Evolutionary conservation across 2,797 vertebrate species (phyloP), one percentile per base, ranked within the genome.

Genomic region (Merluccius polli): DNA sequence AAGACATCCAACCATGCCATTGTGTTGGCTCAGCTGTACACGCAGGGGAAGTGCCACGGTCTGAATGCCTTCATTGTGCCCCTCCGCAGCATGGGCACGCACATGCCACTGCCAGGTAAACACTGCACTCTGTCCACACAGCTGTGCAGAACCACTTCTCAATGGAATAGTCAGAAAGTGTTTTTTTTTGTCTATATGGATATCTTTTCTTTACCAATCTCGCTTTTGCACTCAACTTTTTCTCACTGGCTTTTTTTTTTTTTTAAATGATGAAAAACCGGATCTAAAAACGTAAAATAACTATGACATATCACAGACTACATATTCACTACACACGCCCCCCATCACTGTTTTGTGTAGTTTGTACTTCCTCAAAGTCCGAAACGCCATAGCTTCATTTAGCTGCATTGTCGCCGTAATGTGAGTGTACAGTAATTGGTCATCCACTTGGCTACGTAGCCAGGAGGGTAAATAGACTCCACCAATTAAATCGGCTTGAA

Each of bases 1-100:
- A 99, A 99, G 89, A 98, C 98, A 0, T 96, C 98, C 0, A 99
- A 99, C 88, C 94, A 98, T 0, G 98, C 98, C 12, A 94, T 99
- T 0, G 97, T 99, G 29, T 91, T 99, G 77, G 98, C 98, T 70
- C 98, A 99, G 88, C 96, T 99, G 35, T 91, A 97, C 87, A 98
- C 95, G 0, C 94, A 95, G 77, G 97, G 96, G 63, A 93, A 94
- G 1, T 94, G 93, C 86, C 95, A 94, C 0, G 98, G 98, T 4
- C 91, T 99, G 30, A 97, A 99, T 9, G 97, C 97, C 73, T 99
- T 99, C 87, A 95, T 99, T 0, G 95, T 96, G n/a, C 97, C 96
- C 32, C 93, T 99, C 82, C 95, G 98, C 1, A 93, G 96, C 74
- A 91, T 96, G 78, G 90, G 89, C 77, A 99, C 96, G 1, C 97